Percentiles rank a stretch among this genome's conserved stretches.
These are phyloP conservation scores for Brotogeris chrysoptera DNA, from an alignment of 2,797 vertebrate species.

Conservation along the genomic window DNA sequence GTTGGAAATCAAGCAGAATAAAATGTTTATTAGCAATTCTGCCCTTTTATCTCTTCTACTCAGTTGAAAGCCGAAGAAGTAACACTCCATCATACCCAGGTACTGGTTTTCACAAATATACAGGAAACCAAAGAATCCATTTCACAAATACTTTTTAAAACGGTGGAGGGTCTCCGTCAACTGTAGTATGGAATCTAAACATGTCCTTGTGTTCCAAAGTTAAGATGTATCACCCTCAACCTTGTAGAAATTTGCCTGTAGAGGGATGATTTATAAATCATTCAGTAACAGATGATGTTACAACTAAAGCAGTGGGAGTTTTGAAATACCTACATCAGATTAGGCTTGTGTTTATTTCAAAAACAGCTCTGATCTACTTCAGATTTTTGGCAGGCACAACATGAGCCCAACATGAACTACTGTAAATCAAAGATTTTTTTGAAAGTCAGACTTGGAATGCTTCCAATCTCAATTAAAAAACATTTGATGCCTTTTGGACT, in stretches of 20 bases:
- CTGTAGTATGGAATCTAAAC: conserved; percentile 17
- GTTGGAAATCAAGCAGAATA: background rate
- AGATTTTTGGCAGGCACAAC: conserved; percentile 82
- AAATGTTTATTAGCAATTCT: background rate
- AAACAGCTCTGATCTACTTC: conserved; percentile 82
- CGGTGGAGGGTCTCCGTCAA: background rate
- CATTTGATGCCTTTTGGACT: conserved; percentile 74
- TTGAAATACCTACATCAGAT: conserved; percentile 83
- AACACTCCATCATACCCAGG: background rate
- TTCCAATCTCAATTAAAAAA: conserved; percentile 83
- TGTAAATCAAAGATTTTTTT: conserved; percentile 80
- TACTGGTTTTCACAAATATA: background rate
- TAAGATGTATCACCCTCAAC: conserved; percentile 60
- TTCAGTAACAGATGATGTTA: conserved; percentile 83
- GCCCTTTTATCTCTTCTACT: background rate
- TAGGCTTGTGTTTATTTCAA: conserved; percentile 82
- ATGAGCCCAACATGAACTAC: conserved; percentile 79
- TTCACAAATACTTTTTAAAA: background rate
- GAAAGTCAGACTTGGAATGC: conserved; percentile 79
- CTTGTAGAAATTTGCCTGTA: conserved; percentile 61
- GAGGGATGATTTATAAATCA: conserved; percentile 81
- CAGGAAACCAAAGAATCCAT: background rate
- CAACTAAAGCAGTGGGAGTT: conserved; percentile 83
- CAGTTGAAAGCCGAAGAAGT: background rate
- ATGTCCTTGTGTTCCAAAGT: conserved; percentile 56